Evolutionary conservation across 2,797 vertebrate species (phyloP).

Genomic region (Hapalemur alaotrensis): DNA sequence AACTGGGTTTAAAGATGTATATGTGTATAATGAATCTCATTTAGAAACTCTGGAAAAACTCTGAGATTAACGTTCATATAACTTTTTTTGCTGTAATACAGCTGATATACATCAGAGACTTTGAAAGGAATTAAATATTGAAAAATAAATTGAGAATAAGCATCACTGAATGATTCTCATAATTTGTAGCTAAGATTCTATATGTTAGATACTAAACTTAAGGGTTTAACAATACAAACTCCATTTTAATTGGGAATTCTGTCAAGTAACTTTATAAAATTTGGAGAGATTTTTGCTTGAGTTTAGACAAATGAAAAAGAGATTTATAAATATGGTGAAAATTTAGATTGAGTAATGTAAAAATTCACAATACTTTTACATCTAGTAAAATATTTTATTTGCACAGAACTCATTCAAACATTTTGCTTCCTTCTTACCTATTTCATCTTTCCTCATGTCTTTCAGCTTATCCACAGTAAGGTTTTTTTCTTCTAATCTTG

Average conservation of each 20-base stretch:
- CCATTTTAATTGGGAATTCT: constrained; percentile 38
- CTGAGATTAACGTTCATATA: not conserved
- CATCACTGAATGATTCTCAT: not conserved
- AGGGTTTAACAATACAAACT: not conserved
- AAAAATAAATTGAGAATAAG: constrained; percentile 10
- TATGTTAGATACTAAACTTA: not conserved
- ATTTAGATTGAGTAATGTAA: not conserved
- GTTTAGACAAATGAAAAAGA: not conserved
- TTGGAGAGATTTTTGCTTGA: not conserved
- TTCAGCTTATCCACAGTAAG: constrained; percentile 96
- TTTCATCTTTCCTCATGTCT: constrained; percentile 99
- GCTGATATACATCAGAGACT: not conserved
- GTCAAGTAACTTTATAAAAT: not conserved
- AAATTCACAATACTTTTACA: constrained; percentile 29
- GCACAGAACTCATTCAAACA: constrained; percentile 4
- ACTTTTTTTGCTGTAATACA: not conserved
- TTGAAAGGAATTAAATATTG: constrained; percentile 14
- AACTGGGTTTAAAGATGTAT: not conserved
- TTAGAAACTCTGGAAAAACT: constrained; percentile 1
- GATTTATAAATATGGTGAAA: constrained; percentile 16
- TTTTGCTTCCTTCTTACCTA: constrained; percentile 88
- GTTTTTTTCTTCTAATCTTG: constrained; percentile 94
- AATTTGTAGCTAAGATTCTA: not conserved
- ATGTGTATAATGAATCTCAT: not conserved
- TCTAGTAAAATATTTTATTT: constrained; percentile 32